Evolutionary conservation across 2,888 invertebrate species (phyloP).

Genomic region (Helleia helle): DNA sequence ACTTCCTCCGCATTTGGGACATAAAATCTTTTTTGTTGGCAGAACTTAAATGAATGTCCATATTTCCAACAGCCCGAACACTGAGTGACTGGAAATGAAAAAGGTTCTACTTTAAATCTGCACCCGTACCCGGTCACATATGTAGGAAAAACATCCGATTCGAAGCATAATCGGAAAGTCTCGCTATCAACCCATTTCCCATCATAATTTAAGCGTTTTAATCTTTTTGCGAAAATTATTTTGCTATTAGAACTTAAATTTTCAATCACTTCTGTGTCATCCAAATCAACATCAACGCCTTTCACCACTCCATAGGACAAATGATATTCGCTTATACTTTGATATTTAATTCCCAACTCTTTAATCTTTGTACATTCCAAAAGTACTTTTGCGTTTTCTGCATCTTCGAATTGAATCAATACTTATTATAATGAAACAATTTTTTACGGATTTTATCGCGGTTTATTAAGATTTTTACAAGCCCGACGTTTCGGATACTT

Average conservation of each 20-base stretch:
- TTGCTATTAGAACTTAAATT: not conserved
- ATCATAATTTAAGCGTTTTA: not conserved
- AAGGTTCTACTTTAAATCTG: not conserved
- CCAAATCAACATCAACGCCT: not conserved
- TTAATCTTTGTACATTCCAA: too few relatives aligned
- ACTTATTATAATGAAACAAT: too few relatives aligned
- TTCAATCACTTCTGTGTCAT: not conserved
- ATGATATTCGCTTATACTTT: too few relatives aligned
- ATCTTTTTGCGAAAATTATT: not conserved
- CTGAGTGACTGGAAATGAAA: not conserved
- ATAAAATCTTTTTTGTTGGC: too few relatives aligned
- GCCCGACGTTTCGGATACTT: too few relatives aligned
- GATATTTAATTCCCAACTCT: too few relatives aligned
- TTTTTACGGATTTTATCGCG: too few relatives aligned
- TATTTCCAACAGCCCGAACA: constrained; percentile 1
- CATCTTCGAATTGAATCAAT: too few relatives aligned
- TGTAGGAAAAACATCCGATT: not conserved
- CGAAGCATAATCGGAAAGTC: not conserved
- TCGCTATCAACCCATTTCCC: constrained; percentile 1
- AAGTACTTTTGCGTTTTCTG: too few relatives aligned
- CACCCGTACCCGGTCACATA: not conserved
- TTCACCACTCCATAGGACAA: not conserved
- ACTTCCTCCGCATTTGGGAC: too few relatives aligned
- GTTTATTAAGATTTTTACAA: too few relatives aligned
- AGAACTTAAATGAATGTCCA: not conserved